These are phyloP conservation scores for Calyptomena viridis DNA, from an alignment of 2,113 vertebrate genomes.

Conservation along the genomic window DNA sequence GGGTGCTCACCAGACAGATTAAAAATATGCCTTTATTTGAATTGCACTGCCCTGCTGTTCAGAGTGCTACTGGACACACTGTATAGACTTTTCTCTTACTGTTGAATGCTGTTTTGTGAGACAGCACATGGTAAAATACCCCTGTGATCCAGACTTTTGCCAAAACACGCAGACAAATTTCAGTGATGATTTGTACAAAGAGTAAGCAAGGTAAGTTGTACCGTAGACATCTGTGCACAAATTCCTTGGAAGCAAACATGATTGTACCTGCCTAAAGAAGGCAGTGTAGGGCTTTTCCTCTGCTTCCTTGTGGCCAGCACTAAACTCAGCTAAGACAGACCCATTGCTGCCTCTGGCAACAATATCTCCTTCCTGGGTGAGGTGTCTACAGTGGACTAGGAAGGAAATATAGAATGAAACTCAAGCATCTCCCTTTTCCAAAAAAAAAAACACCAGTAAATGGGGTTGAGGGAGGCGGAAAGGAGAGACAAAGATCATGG, in stretches of 20 bases:
- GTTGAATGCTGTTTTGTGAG: neutral
- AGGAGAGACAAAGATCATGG: neutral
- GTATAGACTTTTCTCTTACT: neutral
- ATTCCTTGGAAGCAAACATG: neutral
- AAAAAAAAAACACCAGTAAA: neutral
- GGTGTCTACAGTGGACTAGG: neutral
- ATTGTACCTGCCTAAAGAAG: neutral
- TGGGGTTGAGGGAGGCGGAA: neutral
- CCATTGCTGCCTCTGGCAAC: accelerated
- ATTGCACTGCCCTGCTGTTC: neutral
- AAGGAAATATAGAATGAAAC: neutral
- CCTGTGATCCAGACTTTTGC: neutral
- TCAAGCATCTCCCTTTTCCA: neutral
- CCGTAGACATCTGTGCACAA: neutral
- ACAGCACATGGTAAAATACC: neutral
- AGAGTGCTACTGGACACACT: neutral
- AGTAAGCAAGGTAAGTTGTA: neutral
- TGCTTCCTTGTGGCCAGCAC: neutral
- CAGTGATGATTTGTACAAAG: neutral
- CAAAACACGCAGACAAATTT: neutral
- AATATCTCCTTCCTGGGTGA: neutral
- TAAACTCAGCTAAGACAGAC: neutral
- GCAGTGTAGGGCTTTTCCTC: neutral
- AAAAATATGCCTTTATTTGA: neutral
- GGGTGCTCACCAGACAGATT: neutral